Conservation (phyloP, 2,113 vertebrate species). For the Lophotis ruficrista region DNA sequence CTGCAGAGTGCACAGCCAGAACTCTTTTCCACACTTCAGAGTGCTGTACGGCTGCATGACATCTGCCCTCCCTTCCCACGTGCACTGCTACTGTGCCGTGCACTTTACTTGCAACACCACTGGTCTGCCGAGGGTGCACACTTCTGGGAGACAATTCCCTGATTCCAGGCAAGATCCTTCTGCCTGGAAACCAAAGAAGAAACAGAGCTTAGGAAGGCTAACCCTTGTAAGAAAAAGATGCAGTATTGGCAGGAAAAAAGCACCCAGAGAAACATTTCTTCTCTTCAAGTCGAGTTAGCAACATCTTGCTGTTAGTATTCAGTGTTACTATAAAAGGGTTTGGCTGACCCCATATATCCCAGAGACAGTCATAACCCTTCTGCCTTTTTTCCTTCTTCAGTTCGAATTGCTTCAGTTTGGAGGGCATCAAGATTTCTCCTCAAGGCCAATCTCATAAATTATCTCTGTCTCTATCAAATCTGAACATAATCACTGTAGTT, state of each 20-base stretch:
- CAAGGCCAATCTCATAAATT: not conserved
- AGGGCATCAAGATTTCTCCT: not conserved
- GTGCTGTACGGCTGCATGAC: not conserved
- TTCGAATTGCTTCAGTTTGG: not conserved
- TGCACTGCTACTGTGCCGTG: fast-evolving
- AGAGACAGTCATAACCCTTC: not conserved
- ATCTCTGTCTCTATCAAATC: not conserved
- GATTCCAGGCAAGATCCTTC: not conserved
- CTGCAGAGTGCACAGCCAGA: not conserved
- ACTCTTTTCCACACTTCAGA: not conserved
- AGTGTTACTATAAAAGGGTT: not conserved
- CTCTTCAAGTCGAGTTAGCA: fast-evolving
- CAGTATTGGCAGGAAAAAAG: not conserved
- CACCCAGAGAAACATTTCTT: not conserved
- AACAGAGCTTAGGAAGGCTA: not conserved
- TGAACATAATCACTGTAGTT: not conserved
- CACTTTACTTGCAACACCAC: not conserved
- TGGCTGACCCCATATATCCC: not conserved
- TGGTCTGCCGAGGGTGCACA: not conserved
- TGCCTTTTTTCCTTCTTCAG: not conserved
- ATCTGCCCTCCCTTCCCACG: not conserved
- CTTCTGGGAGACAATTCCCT: not conserved
- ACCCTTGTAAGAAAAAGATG: not conserved
- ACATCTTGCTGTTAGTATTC: fast-evolving
- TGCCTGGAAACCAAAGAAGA: not conserved